Conservation (phyloP, 2,888 invertebrate genomes). For the Holacanthella duospinosa region DNA sequence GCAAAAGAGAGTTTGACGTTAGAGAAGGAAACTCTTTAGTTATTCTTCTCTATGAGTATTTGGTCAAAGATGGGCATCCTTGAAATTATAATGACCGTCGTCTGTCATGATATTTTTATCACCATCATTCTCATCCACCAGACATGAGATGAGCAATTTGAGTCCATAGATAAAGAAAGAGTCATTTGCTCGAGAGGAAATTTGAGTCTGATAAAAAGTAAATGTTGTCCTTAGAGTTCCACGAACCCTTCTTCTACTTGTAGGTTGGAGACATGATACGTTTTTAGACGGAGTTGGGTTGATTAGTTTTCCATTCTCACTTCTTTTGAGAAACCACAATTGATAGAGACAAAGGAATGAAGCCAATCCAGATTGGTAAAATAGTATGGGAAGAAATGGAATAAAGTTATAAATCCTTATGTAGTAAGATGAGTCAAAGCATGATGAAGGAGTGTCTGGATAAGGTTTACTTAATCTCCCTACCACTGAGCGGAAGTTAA, state of each 20-base stretch:
- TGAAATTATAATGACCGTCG: slow-evolving; percentile 3
- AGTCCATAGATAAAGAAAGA: background rate
- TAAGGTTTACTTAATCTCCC: background rate
- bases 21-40: no score
- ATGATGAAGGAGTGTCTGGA: background rate
- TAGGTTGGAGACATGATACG: background rate
- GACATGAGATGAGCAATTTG: background rate
- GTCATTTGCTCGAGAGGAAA: slow-evolving; percentile 6
- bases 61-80: slow-evolving; percentile 3
- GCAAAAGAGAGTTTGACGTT: no score
- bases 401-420: no score
- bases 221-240: slow-evolving; percentile 12
- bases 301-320: background rate
- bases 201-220: slow-evolving; percentile 5
- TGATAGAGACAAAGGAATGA: no score
- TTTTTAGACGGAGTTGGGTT: background rate
- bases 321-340: no score
- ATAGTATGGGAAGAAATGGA: no score
- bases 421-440: no score
- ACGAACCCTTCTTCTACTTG: background rate
- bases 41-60: no score
- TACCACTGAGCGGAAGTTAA: background rate
- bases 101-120: slow-evolving; percentile 3
- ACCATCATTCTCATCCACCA: background rate
- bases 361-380: no score